These are phyloP conservation scores for Aythya fuligula DNA, from an alignment of 2,797 vertebrate genomes.

Conservation along the genomic window DNA sequence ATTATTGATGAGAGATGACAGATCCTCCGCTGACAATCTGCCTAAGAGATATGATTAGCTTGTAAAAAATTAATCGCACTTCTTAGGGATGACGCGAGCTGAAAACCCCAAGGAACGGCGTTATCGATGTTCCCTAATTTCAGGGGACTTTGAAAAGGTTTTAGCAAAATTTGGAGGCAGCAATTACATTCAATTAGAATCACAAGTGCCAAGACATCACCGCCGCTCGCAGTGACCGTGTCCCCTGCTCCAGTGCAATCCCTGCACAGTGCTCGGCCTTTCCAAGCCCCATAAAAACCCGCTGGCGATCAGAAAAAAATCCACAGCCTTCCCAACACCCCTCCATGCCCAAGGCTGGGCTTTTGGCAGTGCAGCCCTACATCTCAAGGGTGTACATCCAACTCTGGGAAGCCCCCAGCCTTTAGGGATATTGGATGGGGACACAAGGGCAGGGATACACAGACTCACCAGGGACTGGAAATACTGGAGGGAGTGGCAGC, in stretches of 20 bases:
- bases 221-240: neutral
- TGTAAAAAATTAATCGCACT: conserved; percentile 78
- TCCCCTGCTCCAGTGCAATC: neutral
- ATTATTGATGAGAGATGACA: conserved; percentile 83
- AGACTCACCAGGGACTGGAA: accelerated
- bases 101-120: conserved; percentile 58
- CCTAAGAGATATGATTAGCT: conserved; percentile 80
- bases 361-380: neutral
- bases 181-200: conserved; percentile 81
- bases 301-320: accelerated
- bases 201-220: conserved; percentile 54
- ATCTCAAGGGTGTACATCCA: neutral
- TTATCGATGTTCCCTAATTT: conserved; percentile 66
- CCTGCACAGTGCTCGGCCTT: neutral
- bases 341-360: neutral
- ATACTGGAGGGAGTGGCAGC: accelerated
- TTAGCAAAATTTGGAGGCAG: conserved; percentile 53
- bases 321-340: accelerated
- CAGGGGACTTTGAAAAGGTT: conserved; percentile 72
- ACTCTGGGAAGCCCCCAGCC: too few species aligned
- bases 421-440: neutral
- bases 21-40: conserved; percentile 75
- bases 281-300: neutral
- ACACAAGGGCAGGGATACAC: neutral
- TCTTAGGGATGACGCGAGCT: conserved; percentile 63